A percentile compares a stretch with the other conserved stretches of the same genome.
phyloP scores from a whole-genome alignment of 1,140 invertebrate species.

The Pantala flavescens region DNA sequence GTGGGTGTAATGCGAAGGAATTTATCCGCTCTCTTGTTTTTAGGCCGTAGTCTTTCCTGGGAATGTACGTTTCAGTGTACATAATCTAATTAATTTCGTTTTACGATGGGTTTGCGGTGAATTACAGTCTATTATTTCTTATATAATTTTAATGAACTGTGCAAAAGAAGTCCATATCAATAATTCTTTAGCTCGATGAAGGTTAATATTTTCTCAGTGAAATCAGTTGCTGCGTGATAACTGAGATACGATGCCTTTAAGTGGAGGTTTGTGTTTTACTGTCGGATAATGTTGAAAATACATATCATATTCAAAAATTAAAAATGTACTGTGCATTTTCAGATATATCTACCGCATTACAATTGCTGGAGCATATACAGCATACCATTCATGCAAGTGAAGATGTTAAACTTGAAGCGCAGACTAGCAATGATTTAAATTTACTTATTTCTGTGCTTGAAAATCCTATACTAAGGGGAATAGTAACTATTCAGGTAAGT shows the following conservation, averaged over 20 bases:
- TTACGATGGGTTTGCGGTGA: too few species aligned
- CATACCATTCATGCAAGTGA: constrained; percentile 58
- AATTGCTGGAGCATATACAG: constrained; percentile 69
- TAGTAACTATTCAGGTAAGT: constrained; percentile 69
- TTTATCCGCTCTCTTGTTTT: too few species aligned
- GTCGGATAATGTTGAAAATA: background rate
- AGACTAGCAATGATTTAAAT: constrained; percentile 74
- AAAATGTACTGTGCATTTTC: background rate
- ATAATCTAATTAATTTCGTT: too few species aligned
- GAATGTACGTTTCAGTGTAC: too few species aligned
- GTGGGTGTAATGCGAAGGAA: too few species aligned
- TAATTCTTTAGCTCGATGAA: background rate
- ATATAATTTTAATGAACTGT: background rate
- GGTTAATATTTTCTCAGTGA: background rate
- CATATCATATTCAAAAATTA: background rate
- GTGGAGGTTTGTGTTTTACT: background rate
- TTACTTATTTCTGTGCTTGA: constrained; percentile 78
- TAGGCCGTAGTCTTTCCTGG: too few species aligned
- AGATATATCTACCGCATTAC: constrained; percentile 61
- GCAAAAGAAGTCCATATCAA: background rate
- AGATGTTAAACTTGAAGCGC: constrained; percentile 56
- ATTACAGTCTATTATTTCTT: too few species aligned
- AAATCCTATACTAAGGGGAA: constrained; percentile 83
- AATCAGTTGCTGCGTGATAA: background rate
- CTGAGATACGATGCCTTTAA: background rate